Percentiles rank a stretch among this genome's conserved stretches.
Conservation (phyloP, 2,888 invertebrate species). For the Cryptophagus acutangulus region DNA sequence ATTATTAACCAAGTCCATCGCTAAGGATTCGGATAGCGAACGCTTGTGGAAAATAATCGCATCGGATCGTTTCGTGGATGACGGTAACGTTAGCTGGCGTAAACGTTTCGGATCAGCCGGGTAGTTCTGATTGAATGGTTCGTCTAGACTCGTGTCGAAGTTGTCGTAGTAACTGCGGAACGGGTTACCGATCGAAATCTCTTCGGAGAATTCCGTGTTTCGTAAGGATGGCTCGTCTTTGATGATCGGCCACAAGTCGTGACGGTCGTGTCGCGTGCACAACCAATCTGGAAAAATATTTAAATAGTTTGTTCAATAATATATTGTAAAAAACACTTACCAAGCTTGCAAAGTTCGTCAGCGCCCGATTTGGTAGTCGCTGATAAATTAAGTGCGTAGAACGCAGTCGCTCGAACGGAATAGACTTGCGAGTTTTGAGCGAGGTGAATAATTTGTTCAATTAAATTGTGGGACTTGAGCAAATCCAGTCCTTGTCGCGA, state of each 20-base stretch:
- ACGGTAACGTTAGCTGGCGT: slow-evolving; percentile 53
- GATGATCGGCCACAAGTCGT: slow-evolving; percentile 67
- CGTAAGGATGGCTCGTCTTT: background rate
- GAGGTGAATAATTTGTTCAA: slow-evolving; percentile 55
- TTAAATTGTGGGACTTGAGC: slow-evolving; percentile 54
- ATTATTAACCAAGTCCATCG: slow-evolving; percentile 53
- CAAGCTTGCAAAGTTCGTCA: slow-evolving; percentile 66
- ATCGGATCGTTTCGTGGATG: slow-evolving; percentile 49
- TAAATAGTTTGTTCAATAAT: no score
- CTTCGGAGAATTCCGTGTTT: slow-evolving; percentile 26
- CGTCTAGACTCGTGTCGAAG: slow-evolving; percentile 16
- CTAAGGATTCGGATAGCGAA: slow-evolving; percentile 65
- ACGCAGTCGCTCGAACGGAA: slow-evolving; percentile 83
- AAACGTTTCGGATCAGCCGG: slow-evolving; percentile 24
- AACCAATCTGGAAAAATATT: slow-evolving; percentile 57
- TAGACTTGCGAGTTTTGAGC: slow-evolving; percentile 80
- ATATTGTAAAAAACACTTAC: slow-evolving; percentile 50
- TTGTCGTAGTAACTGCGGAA: slow-evolving; percentile 22
- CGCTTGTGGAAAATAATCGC: slow-evolving; percentile 55
- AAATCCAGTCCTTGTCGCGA: slow-evolving; percentile 71
- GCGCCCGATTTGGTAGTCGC: slow-evolving; percentile 81
- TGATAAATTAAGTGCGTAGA: slow-evolving; percentile 81
- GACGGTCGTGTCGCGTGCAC: slow-evolving; percentile 70
- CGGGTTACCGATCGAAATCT: slow-evolving; percentile 21
- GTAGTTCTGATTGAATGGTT: background rate